phyloP scores from a whole-genome alignment of 1,140 invertebrate genomes.

The Halictus rubicundus region DNA sequence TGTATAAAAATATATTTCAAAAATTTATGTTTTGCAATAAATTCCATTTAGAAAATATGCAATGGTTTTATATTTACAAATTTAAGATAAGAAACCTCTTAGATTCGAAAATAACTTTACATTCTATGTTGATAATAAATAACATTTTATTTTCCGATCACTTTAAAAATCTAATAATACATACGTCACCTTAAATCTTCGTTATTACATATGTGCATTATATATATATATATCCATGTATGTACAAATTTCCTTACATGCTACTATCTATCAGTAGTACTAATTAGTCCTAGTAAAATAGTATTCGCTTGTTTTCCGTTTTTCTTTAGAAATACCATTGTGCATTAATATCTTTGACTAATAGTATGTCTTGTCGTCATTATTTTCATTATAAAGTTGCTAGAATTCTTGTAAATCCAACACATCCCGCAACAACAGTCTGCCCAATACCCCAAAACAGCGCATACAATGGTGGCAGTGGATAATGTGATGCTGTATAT shows the following conservation, averaged over 20 bases:
- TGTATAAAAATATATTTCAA: constrained; percentile 29
- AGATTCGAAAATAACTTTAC: neutral
- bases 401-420: constrained; percentile 95
- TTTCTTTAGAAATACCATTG: neutral
- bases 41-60: neutral
- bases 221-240: constrained; percentile 26
- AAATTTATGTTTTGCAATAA: constrained; percentile 36
- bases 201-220: constrained; percentile 33
- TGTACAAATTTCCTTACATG: constrained; percentile 27
- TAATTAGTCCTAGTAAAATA: constrained; percentile 26
- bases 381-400: constrained; percentile 89
- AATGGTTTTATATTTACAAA: neutral
- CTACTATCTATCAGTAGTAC: constrained; percentile 2
- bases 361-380: neutral
- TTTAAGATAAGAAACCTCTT: neutral
- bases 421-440: constrained; percentile 91
- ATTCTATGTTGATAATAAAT: constrained; percentile 24
- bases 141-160: constrained; percentile 19
- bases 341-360: constrained; percentile 12
- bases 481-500: constrained; percentile 92
- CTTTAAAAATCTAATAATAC: constrained; percentile 29
- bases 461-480: constrained; percentile 94
- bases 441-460: constrained; percentile 96
- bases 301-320: neutral
- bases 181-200: constrained; percentile 15